Conservation (phyloP, 2,888 invertebrate species). For the Tenthredo amoena region DNA sequence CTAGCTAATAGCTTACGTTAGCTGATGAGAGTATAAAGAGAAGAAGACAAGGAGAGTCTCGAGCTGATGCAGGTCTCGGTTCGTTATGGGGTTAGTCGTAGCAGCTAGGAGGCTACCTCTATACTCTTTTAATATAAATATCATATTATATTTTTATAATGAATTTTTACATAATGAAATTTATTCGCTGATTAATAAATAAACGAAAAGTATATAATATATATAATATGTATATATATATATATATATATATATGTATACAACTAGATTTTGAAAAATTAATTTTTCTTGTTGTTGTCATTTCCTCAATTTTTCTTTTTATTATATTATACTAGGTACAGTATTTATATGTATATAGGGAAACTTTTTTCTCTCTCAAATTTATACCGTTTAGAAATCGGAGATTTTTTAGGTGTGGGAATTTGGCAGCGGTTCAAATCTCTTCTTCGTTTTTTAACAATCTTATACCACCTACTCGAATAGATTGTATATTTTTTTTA, state of each 20-base stretch:
- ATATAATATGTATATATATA: too few species aligned
- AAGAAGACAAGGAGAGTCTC: neutral
- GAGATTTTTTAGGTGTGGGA: neutral
- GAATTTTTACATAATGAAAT: too few species aligned
- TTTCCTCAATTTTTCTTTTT: neutral
- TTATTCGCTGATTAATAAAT: too few species aligned
- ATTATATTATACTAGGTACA: neutral
- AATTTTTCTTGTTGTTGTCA: neutral
- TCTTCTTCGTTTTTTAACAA: neutral
- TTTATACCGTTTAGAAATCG: neutral
- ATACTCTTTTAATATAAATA: neutral
- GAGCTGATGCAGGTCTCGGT: neutral
- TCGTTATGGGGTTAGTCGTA: neutral
- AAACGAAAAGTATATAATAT: too few species aligned
- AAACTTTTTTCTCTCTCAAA: too few species aligned
- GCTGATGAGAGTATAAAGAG: neutral
- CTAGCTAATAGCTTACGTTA: conserved; percentile 16
- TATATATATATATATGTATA: too few species aligned
- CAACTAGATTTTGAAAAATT: too few species aligned
- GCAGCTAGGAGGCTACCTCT: neutral
- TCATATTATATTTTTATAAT: neutral
- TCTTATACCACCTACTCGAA: neutral
- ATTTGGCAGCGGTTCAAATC: neutral
- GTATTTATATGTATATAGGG: too few species aligned
- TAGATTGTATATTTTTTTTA: neutral